Base-by-base conservation (phyloP, 2,113 vertebrate species). In the Sminthopsis crassicaudata region DNA sequence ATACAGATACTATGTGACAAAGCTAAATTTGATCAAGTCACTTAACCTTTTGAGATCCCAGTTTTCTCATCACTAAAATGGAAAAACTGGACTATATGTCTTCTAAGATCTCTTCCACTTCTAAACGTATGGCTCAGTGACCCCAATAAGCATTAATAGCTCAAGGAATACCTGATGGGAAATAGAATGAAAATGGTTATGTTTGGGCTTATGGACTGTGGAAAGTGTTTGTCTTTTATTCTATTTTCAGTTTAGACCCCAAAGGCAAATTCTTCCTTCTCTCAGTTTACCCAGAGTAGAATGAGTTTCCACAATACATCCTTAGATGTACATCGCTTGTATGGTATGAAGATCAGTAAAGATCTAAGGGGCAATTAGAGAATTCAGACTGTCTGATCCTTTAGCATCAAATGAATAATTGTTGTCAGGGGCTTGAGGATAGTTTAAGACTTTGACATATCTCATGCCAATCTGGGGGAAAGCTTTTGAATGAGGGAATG, bases 301-400 rank as follows among this genome's bases (percentile, higher is more conserved):
- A 93, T 50, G 16, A 30, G 16, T 94, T 96, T 96, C 92, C 9
- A 48, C 7, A 53, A 16, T 67, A 23, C n/a, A 24, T 42, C 93
- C 67, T 84, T 84, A 84, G 16, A 84, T 42, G 46, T 89, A 76
- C 42, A 10, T 57, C 91, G 23, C 0, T 36, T 27, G 91, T 48
- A 30, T 93, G 0, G 88, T 54, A 97, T 91, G 92, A 57, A 90
- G 46, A 54, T 96, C 92, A 95, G 96, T 91, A 95, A 95, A 97
- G 96, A 98, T 97, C 96, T 95, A 91, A 97, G 60, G 92, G 92
- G 92, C 95, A 95, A 23, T 84, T 93, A 53, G 50, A 92, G 88
- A 92, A 92, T 92, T 60, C 26, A 89, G 51, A 2, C 46, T 91
- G 48, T 92, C 53, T 94, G n/a, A 25, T 0, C 0, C 53, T 95